These are phyloP conservation scores for Acanthosepion pharaonis DNA, from an alignment of 2,888 invertebrate genomes.

Conservation along the genomic window DNA sequence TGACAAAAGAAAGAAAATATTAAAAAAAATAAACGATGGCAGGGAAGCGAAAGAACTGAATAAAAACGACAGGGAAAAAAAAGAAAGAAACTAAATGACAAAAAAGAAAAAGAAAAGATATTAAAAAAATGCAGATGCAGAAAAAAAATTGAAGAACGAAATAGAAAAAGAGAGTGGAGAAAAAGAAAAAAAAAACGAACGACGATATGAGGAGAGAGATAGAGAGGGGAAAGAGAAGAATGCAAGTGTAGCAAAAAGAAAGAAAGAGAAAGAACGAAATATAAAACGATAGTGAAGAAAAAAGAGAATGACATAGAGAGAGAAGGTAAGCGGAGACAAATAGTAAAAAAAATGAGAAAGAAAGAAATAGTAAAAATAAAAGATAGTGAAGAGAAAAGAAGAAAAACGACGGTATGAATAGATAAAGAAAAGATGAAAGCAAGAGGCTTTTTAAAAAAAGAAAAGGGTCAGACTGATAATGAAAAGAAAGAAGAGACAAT, in stretches of 20 bases:
- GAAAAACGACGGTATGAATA: neutral
- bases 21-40: no score
- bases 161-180: neutral
- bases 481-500: no score
- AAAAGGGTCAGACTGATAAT: no score
- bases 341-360: neutral
- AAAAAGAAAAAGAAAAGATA: no score
- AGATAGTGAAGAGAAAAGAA: neutral
- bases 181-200: neutral
- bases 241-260: neutral
- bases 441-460: no score
- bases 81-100: no score
- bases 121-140: no score
- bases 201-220: no score
- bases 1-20: no score
- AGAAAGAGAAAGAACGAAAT: neutral
- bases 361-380: neutral
- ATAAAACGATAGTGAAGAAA: neutral
- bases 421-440: no score
- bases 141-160: neutral
- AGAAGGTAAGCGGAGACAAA: rapidly evolving
- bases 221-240: neutral
- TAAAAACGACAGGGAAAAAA: no score
- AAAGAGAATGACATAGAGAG: neutral
- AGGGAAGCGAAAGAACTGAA: no score